These are phyloP conservation scores for Alethe castanea DNA, from an alignment of 2,113 vertebrate genomes.

Conservation along the genomic window DNA sequence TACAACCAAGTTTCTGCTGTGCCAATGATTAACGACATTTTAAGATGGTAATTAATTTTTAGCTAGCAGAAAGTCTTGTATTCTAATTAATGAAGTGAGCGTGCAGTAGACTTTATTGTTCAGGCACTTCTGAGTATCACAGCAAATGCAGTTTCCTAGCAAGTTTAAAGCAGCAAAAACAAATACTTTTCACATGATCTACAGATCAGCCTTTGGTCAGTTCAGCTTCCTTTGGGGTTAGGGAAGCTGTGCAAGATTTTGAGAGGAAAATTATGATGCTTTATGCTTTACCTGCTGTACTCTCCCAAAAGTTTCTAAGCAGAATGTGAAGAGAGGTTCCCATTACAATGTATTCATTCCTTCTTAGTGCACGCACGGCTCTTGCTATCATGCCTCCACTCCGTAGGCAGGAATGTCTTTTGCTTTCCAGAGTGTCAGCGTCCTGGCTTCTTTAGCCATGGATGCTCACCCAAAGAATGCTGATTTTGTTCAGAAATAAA, in stretches of 20 bases:
- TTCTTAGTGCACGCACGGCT: background rate
- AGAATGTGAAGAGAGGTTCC: background rate
- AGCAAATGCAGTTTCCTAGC: background rate
- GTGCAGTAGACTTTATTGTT: constrained; percentile 36
- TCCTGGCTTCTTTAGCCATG: background rate
- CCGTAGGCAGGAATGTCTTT: background rate
- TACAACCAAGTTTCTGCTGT: constrained; percentile 47
- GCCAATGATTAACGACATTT: constrained; percentile 67
- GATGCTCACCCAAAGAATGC: background rate
- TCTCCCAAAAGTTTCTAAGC: constrained; percentile 11
- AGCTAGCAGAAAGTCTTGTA: constrained; percentile 43
- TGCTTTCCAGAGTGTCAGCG: background rate
- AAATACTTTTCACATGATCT: background rate
- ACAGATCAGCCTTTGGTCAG: background rate
- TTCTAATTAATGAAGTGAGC: constrained; percentile 66
- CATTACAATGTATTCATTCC: background rate
- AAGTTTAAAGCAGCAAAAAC: constrained; percentile 19
- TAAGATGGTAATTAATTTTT: constrained; percentile 73
- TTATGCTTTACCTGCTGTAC: background rate
- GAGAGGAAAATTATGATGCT: background rate
- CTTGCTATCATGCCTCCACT: background rate
- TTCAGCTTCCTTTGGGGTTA: background rate
- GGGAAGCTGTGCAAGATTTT: background rate
- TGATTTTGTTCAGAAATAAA: background rate
- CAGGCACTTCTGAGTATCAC: background rate